Percentiles rank a stretch among this genome's conserved stretches.
These are phyloP conservation scores for Cottoperca gobio DNA, from an alignment of 2,797 vertebrate species.

Conservation along the genomic window DNA sequence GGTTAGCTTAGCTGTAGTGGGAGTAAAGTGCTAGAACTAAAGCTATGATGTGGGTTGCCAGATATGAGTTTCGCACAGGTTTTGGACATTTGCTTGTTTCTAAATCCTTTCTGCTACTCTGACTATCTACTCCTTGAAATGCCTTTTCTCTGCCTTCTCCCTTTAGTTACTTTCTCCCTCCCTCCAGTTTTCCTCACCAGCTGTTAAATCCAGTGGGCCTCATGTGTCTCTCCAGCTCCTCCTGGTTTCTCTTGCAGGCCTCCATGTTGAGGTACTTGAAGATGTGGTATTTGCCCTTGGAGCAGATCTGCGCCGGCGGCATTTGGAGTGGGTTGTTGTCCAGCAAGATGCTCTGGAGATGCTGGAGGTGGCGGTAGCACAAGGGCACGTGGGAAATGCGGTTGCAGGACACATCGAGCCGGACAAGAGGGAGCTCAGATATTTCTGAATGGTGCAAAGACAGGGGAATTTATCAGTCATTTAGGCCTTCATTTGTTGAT, in stretches of 20 bases:
- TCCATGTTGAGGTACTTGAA: slow-evolving; percentile 93
- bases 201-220: slow-evolving; percentile 87
- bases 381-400: slow-evolving; percentile 88
- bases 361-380: slow-evolving; percentile 91
- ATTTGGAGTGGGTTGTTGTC: slow-evolving; percentile 94
- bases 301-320: slow-evolving; percentile 92
- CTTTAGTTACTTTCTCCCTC: neutral
- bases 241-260: slow-evolving; percentile 85
- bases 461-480: neutral
- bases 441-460: slow-evolving; percentile 83
- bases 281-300: slow-evolving; percentile 93
- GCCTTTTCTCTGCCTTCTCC: neutral
- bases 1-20: neutral
- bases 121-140: neutral
- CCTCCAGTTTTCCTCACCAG: slow-evolving; percentile 76
- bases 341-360: slow-evolving; percentile 89
- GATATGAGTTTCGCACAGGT: neutral
- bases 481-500: neutral
- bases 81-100: neutral
- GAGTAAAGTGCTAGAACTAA: neutral
- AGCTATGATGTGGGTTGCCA: neutral
- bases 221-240: slow-evolving; percentile 85
- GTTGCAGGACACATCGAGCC: slow-evolving; percentile 95
- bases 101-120: neutral
- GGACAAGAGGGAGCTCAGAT: slow-evolving; percentile 89